Evolutionary conservation across 1,140 invertebrate species (phyloP).

Genomic region (Theocolax elegans): DNA sequence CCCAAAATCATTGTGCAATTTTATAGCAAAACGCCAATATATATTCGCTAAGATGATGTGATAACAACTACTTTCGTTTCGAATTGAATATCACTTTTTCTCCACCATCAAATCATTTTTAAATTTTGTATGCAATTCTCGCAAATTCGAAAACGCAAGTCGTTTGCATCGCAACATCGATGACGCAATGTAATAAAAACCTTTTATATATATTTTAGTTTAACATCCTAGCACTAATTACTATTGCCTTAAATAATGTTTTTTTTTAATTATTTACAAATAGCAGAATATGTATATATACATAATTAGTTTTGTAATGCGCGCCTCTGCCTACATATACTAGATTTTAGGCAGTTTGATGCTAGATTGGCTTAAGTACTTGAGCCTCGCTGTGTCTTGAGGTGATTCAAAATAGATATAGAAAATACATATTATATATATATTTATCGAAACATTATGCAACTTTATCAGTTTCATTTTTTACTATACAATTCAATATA

Average conservation of each 20-base stretch:
- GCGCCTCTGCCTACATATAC: constrained; percentile 7
- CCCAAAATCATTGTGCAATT: too few species aligned
- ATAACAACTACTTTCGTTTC: too few species aligned
- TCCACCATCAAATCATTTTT: too few species aligned
- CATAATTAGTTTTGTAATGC: constrained; percentile 16
- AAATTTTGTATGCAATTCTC: too few species aligned
- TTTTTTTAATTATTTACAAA: background rate
- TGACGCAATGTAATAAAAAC: background rate
- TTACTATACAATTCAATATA: too few species aligned
- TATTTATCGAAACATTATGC: too few species aligned
- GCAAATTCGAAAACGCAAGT: constrained; percentile 1
- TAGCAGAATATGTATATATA: constrained; percentile 13
- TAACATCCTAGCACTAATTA: background rate
- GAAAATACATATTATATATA: too few species aligned
- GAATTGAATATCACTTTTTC: too few species aligned
- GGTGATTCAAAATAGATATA: constrained; percentile 27
- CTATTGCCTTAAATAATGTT: background rate
- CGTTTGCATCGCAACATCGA: background rate
- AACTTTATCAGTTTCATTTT: too few species aligned
- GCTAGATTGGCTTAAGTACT: constrained; percentile 27
- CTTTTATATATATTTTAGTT: background rate
- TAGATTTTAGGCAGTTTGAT: constrained; percentile 26
- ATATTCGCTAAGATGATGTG: too few species aligned
- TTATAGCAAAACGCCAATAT: too few species aligned
- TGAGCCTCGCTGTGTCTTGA: constrained; percentile 28